Conservation (phyloP, 2,888 invertebrate genomes). For the Polydrusus pterygomalis region DNA sequence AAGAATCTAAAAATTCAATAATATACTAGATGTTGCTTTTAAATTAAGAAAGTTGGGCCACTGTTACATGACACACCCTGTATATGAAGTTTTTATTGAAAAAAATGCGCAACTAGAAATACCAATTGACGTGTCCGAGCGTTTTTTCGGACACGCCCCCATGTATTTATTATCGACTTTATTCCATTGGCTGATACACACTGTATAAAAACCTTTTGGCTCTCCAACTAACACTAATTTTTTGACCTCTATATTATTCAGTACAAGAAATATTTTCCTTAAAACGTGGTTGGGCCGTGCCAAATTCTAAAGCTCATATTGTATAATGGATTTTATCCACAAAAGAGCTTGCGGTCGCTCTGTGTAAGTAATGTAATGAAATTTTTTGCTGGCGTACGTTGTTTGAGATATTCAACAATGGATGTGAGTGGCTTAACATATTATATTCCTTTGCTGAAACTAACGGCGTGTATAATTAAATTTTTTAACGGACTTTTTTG, state of each 20-base stretch:
- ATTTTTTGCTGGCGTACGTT: constrained; percentile 25
- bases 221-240: neutral
- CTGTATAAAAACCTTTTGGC: neutral
- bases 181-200: too few species aligned
- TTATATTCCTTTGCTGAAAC: constrained; percentile 2
- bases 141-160: too few species aligned
- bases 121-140: too few species aligned
- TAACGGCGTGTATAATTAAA: constrained; percentile 22
- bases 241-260: neutral
- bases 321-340: constrained; percentile 28
- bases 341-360: constrained; percentile 24
- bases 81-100: too few species aligned
- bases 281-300: neutral
- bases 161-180: too few species aligned
- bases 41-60: too few species aligned
- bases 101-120: too few species aligned
- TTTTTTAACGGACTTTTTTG: constrained; percentile 5
- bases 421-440: constrained; percentile 8
- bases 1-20: too few species aligned
- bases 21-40: too few species aligned
- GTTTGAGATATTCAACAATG: constrained; percentile 28
- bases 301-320: constrained; percentile 24
- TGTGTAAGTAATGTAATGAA: constrained; percentile 32
- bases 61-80: too few species aligned
- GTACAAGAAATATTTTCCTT: constrained; percentile 14